Percentiles rank a stretch among this genome's conserved stretches.
Conservation (phyloP, 2,113 vertebrate genomes). For the Rhinichthys klamathensis region DNA sequence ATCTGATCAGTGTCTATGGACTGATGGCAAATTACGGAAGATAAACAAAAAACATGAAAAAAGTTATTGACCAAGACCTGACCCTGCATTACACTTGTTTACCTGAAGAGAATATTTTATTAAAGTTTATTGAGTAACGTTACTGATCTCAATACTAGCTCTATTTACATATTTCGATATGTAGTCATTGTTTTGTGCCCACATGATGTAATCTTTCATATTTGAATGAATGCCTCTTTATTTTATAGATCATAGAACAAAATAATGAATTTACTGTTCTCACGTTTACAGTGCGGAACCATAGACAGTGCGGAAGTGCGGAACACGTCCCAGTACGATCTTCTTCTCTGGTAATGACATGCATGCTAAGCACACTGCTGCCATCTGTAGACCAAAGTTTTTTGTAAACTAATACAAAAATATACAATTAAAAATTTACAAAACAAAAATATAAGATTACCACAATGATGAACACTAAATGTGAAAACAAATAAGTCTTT, state of each 20-base stretch:
- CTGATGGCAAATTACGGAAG: background rate
- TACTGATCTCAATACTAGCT: background rate
- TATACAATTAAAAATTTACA: background rate
- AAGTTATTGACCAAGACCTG: background rate
- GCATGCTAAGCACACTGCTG: background rate
- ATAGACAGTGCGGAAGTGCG: background rate
- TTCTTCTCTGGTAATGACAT: conserved; percentile 4
- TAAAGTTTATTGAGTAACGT: background rate
- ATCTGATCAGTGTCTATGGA: background rate
- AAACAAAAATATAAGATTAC: background rate
- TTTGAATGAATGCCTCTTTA: too few species aligned
- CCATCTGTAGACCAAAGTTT: conserved; percentile 20
- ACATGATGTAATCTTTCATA: background rate
- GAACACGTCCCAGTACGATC: background rate
- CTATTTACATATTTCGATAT: background rate
- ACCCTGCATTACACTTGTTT: background rate
- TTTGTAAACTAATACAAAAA: background rate
- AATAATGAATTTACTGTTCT: background rate
- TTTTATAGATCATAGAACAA: background rate
- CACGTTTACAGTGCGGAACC: background rate
- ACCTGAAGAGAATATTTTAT: background rate
- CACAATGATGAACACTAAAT: background rate
- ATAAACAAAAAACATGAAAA: background rate
- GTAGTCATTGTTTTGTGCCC: background rate
- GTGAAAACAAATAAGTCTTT: background rate